phyloP scores from a whole-genome alignment of 1,140 invertebrate genomes.

The Pomphorhynchus laevis region DNA sequence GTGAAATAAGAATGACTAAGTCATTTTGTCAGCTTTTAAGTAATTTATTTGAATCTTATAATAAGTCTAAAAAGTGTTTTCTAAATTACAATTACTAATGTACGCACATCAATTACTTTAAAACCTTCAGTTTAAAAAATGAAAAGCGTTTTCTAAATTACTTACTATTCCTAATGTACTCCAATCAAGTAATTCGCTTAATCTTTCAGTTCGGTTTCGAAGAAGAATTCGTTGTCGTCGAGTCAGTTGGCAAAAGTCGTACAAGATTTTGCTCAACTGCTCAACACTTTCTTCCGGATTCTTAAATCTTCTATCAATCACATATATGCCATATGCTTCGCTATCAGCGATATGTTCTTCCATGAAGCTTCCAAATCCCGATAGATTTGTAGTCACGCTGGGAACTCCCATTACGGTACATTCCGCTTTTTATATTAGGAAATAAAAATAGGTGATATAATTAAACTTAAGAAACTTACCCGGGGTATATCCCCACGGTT shows the following conservation, averaged over 20 bases:
- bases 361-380: conserved; percentile 96
- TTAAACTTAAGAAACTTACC: conserved; percentile 15
- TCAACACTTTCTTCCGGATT: conserved; percentile 52
- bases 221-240: conserved; percentile 83
- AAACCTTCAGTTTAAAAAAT: neutral
- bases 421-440: conserved; percentile 32
- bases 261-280: conserved; percentile 48
- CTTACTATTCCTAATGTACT: conserved; percentile 64
- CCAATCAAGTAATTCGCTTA: conserved; percentile 91
- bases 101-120: neutral
- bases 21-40: neutral
- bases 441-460: neutral
- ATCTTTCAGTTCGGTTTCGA: conserved; percentile 67
- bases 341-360: conserved; percentile 83
- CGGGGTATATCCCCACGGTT: conserved; percentile 97
- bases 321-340: conserved; percentile 87
- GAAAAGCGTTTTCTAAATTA: too few relatives aligned
- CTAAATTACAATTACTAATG: neutral
- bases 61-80: neutral
- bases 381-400: conserved; percentile 76
- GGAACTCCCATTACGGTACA: conserved; percentile 99
- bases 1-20: neutral
- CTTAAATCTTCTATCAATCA: conserved; percentile 62
- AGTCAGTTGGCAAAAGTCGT: conserved; percentile 54
- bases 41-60: neutral